Evolutionary conservation across 2,113 vertebrate genomes (phyloP).

Genomic region (Pantherophis guttatus): DNA sequence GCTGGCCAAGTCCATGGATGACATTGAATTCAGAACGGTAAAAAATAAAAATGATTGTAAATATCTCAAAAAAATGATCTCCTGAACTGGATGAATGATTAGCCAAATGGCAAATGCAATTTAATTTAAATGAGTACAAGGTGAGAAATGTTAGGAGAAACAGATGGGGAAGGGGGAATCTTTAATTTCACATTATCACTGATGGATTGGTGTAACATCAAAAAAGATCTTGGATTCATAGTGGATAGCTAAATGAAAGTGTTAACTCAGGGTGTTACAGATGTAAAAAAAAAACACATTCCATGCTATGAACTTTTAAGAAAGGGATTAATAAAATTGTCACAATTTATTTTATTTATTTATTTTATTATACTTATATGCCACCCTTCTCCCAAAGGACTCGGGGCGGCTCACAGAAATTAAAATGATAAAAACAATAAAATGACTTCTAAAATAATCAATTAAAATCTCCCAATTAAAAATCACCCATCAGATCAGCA

Average conservation of each 20-base stretch:
- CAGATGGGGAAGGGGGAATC: not conserved
- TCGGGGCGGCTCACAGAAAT: too few species aligned
- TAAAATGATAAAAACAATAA: too few species aligned
- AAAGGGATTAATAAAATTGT: not conserved
- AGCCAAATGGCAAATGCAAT: not conserved
- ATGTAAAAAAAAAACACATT: not conserved
- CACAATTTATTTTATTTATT: not conserved
- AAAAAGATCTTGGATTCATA: not conserved
- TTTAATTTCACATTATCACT: not conserved
- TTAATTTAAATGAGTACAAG: not conserved
- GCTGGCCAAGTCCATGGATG: not conserved
- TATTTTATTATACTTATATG: too few species aligned
- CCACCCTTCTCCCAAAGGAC: too few species aligned
- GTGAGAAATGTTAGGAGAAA: not conserved
- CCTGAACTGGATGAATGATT: not conserved
- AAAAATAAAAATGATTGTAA: not conserved
- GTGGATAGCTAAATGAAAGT: not conserved
- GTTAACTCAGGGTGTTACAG: not conserved
- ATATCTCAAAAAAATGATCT: not conserved
- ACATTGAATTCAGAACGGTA: not conserved
- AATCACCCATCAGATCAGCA: too few species aligned
- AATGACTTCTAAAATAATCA: too few species aligned
- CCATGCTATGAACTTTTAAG: not conserved
- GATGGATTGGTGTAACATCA: not conserved
- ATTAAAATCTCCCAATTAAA: too few species aligned